phyloP scores from a whole-genome alignment of 2,888 invertebrate genomes.

The Tineola bisselliella region DNA sequence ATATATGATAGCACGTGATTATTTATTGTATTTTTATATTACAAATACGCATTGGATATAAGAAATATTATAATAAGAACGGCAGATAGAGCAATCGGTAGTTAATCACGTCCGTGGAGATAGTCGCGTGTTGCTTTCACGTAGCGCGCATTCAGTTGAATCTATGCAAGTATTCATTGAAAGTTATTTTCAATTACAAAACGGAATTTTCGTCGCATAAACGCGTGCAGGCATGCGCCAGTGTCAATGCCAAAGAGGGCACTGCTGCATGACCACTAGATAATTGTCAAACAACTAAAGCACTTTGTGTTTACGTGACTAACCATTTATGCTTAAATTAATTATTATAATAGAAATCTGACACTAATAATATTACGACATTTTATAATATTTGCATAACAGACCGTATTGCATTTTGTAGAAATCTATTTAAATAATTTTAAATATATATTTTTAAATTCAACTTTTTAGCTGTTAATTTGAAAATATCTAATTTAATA shows the following conservation, averaged over 20 bases:
- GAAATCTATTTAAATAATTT: too few species aligned
- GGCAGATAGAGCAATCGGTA: background rate
- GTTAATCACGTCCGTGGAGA: background rate
- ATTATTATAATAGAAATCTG: slow-evolving; percentile 6
- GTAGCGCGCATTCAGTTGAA: slow-evolving; percentile 17
- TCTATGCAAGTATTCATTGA: slow-evolving; percentile 32
- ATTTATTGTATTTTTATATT: too few species aligned
- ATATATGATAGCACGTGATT: too few species aligned
- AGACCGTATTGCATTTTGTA: too few species aligned
- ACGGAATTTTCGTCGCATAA: slow-evolving; percentile 34
- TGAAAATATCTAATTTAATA: too few species aligned
- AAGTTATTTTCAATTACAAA: slow-evolving; percentile 51
- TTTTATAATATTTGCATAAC: background rate
- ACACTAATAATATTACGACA: background rate
- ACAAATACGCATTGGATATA: background rate
- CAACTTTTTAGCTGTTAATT: too few species aligned
- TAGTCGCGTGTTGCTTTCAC: slow-evolving; percentile 24
- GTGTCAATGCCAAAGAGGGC: slow-evolving; percentile 39
- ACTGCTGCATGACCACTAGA: background rate
- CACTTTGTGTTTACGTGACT: background rate
- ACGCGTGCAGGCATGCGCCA: slow-evolving; percentile 44
- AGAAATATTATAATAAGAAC: background rate
- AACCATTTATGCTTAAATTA: background rate
- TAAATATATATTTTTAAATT: too few species aligned
- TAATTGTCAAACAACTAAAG: background rate